Conservation (phyloP, 2,113 vertebrate genomes). For the Platysteira castanea region DNA sequence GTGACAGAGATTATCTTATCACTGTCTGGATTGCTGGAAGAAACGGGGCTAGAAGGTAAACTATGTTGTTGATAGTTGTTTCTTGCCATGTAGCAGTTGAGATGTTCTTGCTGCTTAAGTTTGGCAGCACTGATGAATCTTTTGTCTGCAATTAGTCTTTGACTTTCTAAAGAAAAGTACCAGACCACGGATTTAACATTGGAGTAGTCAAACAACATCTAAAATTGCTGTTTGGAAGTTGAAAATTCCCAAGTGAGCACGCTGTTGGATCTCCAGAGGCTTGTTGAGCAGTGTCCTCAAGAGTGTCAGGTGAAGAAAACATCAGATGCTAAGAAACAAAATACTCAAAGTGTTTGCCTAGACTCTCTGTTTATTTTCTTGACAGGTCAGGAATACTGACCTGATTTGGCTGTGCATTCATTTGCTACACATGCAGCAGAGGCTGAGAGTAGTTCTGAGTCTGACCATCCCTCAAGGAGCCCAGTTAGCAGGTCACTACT, state of each 20-base stretch:
- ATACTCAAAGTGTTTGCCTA: not conserved
- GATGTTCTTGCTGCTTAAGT: not conserved
- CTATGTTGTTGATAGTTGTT: not conserved
- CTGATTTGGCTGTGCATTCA: not conserved
- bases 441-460: not conserved
- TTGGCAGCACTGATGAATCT: not conserved
- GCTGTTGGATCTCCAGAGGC: not conserved
- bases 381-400: not conserved
- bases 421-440: not conserved
- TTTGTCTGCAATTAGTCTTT: not conserved
- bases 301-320: not conserved
- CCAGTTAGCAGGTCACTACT: not conserved
- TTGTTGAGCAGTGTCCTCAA: not conserved
- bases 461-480: not conserved
- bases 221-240: not conserved
- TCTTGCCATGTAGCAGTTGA: not conserved
- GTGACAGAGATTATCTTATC: not conserved
- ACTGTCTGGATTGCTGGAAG: not conserved
- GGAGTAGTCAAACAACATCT: not conserved
- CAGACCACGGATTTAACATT: not conserved
- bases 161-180: not conserved
- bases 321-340: not conserved
- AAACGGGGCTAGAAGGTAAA: not conserved
- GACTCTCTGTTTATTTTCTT: not conserved
- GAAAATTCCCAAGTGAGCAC: not conserved